phyloP scores from a whole-genome alignment of 2,113 vertebrate genomes.

The Ceyx melanurus region DNA sequence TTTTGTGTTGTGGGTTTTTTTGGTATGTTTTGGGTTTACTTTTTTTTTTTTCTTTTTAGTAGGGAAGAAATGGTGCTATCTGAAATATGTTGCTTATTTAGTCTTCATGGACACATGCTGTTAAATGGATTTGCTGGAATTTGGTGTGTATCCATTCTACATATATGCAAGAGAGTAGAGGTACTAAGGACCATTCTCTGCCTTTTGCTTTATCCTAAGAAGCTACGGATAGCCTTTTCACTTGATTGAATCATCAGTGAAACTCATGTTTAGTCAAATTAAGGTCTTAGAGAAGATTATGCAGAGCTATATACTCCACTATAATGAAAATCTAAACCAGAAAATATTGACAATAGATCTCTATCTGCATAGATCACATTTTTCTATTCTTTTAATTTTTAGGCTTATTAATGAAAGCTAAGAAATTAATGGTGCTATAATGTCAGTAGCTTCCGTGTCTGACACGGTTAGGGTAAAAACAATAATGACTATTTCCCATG shows the following conservation, averaged over 20 bases:
- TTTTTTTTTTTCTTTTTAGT: accelerated
- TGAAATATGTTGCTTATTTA: background rate
- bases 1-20: too few relatives aligned
- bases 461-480: background rate
- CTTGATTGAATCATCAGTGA: background rate
- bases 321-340: background rate
- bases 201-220: background rate
- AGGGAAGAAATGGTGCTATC: background rate
- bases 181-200: background rate
- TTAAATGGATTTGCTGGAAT: background rate
- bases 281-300: background rate
- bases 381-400: background rate
- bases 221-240: background rate
- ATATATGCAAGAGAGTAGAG: background rate
- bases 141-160: background rate
- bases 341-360: background rate
- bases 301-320: background rate
- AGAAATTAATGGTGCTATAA: background rate
- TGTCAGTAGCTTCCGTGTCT: background rate
- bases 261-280: background rate
- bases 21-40: too few relatives aligned
- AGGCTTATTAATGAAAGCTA: background rate
- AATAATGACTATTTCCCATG: accelerated
- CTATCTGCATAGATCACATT: background rate
- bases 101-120: background rate